Base-by-base conservation (phyloP, 2,888 invertebrate species). In the Odontocolon sp. region DNA sequence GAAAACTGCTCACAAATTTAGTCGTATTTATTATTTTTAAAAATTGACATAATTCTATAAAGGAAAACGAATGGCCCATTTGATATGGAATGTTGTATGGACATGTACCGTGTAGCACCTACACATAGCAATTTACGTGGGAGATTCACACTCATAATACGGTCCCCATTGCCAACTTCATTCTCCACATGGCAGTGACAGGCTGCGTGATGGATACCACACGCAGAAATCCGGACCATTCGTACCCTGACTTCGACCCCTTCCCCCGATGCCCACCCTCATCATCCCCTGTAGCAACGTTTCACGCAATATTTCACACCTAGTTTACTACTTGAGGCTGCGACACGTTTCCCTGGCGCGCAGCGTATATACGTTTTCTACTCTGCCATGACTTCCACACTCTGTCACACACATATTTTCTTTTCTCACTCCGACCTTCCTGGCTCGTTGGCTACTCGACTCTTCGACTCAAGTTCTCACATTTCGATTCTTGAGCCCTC, bases 101-200 rank as follows among this genome's bases (percentile, higher is more conserved):
- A n/a, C n/a, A n/a, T n/a, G n/a, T n/a, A n/a, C n/a, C n/a, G n/a
- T n/a, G n/a, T n/a, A n/a, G n/a, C n/a, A n/a, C n/a, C n/a, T n/a
- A n/a, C n/a, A n/a, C n/a, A n/a, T n/a, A n/a, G n/a, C n/a, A n/a
- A 47, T 67, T 76, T 56, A 67, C 66, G 42, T 11, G 66, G 59
- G 66, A 76, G 70, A 71, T 67, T 31, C 76, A 26, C 61, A 47
- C 33, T 71, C 59, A 21, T 71, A 71, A 67, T 50, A 76, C 54
- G 40, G 61, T 67, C 40, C 71, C 66, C 50, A 57, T 74, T 69
- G 61, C 50, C 64, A 75, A 74, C 69, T 81, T 79, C 70, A 77
- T 79, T 75, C 67, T 67, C 80, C 84, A 82, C 81, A 76, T 84
- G 85, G 79, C 56, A 78, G 66, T 85, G 85, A 85, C 85, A 84